phyloP scores from a whole-genome alignment of 1,140 invertebrate genomes.

The Arctopsyche grandis region DNA sequence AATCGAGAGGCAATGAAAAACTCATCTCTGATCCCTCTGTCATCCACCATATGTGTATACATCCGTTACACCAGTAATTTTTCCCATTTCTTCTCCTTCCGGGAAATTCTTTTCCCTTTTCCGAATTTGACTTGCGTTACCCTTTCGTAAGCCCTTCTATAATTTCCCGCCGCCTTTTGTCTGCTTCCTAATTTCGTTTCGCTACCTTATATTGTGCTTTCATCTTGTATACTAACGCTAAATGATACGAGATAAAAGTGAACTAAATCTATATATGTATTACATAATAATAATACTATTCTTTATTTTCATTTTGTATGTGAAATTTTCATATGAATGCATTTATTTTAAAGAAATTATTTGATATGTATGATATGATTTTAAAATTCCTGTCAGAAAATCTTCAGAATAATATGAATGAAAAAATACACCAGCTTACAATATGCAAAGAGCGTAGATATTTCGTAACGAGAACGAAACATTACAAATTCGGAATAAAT shows the following conservation, averaged over 20 bases:
- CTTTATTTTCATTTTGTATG: too few relatives aligned
- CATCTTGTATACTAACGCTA: not conserved
- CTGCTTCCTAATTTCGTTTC: constrained; percentile 10
- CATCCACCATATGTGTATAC: not conserved
- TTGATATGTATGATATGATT: too few relatives aligned
- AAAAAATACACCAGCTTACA: not conserved
- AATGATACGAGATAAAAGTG: too few relatives aligned
- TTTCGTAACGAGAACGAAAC: not conserved
- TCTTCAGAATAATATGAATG: not conserved
- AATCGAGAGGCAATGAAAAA: not conserved
- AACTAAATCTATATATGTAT: too few relatives aligned
- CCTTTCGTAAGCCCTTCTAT: constrained; percentile 6
- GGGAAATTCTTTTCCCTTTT: constrained; percentile 2
- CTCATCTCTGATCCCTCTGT: constrained; percentile 6
- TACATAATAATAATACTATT: too few relatives aligned
- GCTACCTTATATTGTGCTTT: not conserved
- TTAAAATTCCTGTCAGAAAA: not conserved
- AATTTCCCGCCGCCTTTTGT: constrained; percentile 12
- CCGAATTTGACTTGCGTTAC: not conserved
- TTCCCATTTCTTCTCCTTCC: not conserved
- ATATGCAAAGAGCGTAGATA: not conserved
- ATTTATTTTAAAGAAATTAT: too few relatives aligned
- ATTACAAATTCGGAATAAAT: constrained; percentile 11
- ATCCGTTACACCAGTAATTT: constrained; percentile 2
- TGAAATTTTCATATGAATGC: too few relatives aligned